Evolutionary conservation across 2,113 vertebrate genomes (phyloP).

Genomic region (Tricholaema leucomelas): DNA sequence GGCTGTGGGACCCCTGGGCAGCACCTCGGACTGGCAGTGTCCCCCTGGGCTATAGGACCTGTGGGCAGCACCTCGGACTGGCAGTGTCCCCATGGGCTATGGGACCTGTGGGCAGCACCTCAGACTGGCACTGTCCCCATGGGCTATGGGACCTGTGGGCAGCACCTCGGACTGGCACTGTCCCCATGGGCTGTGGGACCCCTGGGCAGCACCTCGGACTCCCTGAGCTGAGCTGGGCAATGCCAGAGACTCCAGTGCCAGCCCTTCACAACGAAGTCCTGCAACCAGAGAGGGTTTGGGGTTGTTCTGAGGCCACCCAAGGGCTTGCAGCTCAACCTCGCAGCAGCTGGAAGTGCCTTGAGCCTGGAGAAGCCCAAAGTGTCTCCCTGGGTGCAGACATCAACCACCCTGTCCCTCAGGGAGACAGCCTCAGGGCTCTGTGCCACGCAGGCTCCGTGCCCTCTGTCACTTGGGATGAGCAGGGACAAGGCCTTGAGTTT

Average conservation of each 20-base stretch:
- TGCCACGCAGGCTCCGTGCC: fast-evolving
- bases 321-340: not conserved
- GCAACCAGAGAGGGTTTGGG: not conserved
- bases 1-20: fast-evolving
- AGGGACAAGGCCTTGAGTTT: not conserved
- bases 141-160: too few species aligned
- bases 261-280: not conserved
- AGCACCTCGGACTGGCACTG: too few species aligned
- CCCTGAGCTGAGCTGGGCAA: fast-evolving
- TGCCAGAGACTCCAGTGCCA: not conserved
- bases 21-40: not conserved
- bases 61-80: too few species aligned
- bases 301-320: not conserved
- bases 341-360: not conserved
- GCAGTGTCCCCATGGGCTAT: too few species aligned
- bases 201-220: not conserved
- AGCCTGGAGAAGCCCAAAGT: not conserved
- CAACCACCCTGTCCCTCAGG: not conserved
- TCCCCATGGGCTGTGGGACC: too few species aligned
- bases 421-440: not conserved
- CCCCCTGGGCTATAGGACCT: too few species aligned
- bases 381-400: not conserved
- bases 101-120: too few species aligned
- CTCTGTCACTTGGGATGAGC: not conserved
- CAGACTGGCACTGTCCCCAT: too few species aligned